A percentile compares a stretch with the other conserved stretches of the same genome.
Evolutionary conservation across 2,797 vertebrate genomes (phyloP).

Genomic region (Pagetopsis macropterus): DNA sequence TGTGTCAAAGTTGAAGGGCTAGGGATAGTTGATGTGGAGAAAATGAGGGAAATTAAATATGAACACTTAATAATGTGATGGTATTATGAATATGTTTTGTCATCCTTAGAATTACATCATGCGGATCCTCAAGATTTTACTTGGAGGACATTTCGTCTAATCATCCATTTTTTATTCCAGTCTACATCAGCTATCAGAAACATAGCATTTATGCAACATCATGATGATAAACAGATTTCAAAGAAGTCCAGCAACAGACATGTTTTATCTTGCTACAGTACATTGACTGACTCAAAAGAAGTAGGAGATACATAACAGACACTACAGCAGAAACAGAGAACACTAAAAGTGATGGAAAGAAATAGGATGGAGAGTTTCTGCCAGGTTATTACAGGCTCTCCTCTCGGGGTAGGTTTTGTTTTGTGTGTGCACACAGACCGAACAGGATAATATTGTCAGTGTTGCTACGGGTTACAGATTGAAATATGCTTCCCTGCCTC

Average conservation of each 20-base stretch:
- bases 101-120: too few relatives aligned
- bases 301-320: background rate
- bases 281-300: background rate
- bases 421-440: conserved; percentile 24
- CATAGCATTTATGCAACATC: background rate
- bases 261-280: background rate
- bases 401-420: conserved; percentile 46
- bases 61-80: background rate
- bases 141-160: too few relatives aligned
- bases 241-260: background rate
- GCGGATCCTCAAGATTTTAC: too few relatives aligned
- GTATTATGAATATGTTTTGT: background rate
- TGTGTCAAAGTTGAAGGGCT: background rate
- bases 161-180: background rate
- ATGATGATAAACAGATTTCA: background rate
- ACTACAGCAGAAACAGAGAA: background rate
- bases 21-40: background rate
- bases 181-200: background rate
- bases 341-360: background rate
- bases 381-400: conserved; percentile 45
- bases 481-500: conserved; percentile 56
- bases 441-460: conserved; percentile 14
- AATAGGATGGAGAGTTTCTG: conserved; percentile 27
- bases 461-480: conserved; percentile 58
- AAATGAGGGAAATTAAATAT: background rate